Base-by-base conservation (phyloP, 2,113 vertebrate genomes). In the Tragelaphus strepsiceros region DNA sequence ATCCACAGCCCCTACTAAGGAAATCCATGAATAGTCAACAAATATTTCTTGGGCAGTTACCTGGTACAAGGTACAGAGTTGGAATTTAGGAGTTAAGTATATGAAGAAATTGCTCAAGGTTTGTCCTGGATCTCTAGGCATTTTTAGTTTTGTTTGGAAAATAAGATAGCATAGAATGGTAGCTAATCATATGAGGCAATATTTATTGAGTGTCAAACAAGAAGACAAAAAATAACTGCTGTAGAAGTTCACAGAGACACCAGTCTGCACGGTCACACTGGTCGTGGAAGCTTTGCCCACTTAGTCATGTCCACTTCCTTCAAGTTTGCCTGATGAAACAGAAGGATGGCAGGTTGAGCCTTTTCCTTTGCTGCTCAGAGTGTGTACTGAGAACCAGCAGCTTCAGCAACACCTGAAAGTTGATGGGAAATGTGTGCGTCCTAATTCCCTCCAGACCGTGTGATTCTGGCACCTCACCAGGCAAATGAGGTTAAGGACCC, bases 121-220 rank as follows among this genome's bases (percentile, higher is more conserved):
- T 78, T 84, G 8, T 59, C n/a, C 49, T 78, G 88, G 14, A 78
- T 80, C 61, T 98, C 71, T 39, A 67, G 51, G 43, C 7, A 19
- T 21, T 54, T 96, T 51, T 3, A 62, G 58, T 59, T 93, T 94
- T 54, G 39, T 56, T 84, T 81, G 53, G 92, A 91, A 90, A 95
- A 90, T 82, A 92, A 80, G 30, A 62, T 39, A 6, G 12, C 39
- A 90, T 4, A 26, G 21, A 62, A 78, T 74, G 51, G 24, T 91
- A 56, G 86, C 51, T 83, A 43, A 58, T 51, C 74, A 78, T 2
- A 24, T 62, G 64, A 32, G 58, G 16, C 22, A 54, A 89, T 85
- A 53, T 32, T 49, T 83, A 26, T 15, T 89, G 95, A 51, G 11
- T 80, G 24, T 43, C 39, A 88, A 71, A 39, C 85, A 10, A 89